A percentile compares a stretch with the other conserved stretches of the same genome.
phyloP scores from a whole-genome alignment of 1,140 invertebrate genomes.

The Ceratina australensis region DNA sequence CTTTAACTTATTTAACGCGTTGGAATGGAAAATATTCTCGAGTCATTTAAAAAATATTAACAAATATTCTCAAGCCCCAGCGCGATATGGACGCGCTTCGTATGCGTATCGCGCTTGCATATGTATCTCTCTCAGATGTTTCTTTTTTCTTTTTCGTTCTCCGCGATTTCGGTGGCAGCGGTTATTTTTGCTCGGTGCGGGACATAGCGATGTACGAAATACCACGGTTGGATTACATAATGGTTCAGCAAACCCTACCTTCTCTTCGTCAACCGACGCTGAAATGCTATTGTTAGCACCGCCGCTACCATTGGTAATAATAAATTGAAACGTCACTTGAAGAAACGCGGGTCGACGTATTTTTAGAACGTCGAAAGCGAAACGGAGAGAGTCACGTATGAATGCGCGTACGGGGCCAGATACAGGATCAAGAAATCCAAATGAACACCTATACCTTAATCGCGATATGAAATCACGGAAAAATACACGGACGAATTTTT shows the following conservation, averaged over 20 bases:
- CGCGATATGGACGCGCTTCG: not conserved
- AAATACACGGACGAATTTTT: too few species aligned
- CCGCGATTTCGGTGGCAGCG: conserved; percentile 8
- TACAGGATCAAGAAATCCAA: not conserved
- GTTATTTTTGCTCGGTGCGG: conserved; percentile 44
- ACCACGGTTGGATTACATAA: conserved; percentile 67
- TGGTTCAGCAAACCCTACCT: conserved; percentile 75
- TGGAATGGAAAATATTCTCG: not conserved
- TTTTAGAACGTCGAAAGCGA: conserved; percentile 68
- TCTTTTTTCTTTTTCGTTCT: not conserved
- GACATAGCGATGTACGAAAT: conserved; percentile 14
- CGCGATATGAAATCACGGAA: too few species aligned
- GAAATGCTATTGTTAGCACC: conserved; percentile 77
- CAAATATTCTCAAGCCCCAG: not conserved
- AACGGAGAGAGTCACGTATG: conserved; percentile 40
- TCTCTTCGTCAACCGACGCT: conserved; percentile 61
- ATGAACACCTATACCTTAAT: not conserved
- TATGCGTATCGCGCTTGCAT: not conserved
- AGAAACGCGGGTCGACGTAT: conserved; percentile 77
- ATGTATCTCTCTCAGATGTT: not conserved
- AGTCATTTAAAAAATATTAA: too few species aligned
- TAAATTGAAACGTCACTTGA: conserved; percentile 75
- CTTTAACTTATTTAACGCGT: not conserved
- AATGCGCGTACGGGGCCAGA: conserved; percentile 20
- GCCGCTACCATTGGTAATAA: conserved; percentile 74